Evolutionary conservation across 2,888 invertebrate species (phyloP), one percentile per base, ranked within the genome.

Genomic region (Ophion costatus): DNA sequence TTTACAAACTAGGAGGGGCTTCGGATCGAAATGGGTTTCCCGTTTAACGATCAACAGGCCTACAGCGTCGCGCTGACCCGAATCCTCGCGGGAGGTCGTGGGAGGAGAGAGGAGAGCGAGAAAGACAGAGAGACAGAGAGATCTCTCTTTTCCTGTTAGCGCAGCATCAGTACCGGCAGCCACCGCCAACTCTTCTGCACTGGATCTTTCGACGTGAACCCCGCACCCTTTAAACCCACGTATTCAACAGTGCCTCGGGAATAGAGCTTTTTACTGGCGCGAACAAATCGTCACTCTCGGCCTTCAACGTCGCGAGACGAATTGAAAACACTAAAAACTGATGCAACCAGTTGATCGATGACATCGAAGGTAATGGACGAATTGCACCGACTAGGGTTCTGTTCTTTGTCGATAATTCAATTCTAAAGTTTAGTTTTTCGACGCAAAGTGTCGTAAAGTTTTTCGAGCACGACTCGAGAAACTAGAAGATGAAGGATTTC

Each of bases 31-130:
- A 84, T 84, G 84, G 84, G 80, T 84, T 84, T 81, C 73, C 77
- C 77, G 80, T 81, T 84, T 80, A 84, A 84, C 84, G 80, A 84
- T 90, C 89, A 90, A 90, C 90, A 90, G 90, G 89, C 89, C 89
- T 89, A 86, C 87, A 89, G 89, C 88, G 80, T 76, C 84, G 56
- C 87, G 88, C 89, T 90, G 90, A 90, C 90, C 90, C 86, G 88
- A 87, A 89, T 90, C 86, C 84, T 83, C 84, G 84, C 75, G 77
- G 56, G 80, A 69, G 82, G 86, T 83, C 84, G 83, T 82, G 87
- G 86, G 75, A 76, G 71, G 38, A 38, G 38, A 38, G 38, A 38
- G 38, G 7, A 61, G 61, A 73, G 59, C 61, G 63, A 70, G n/a
- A 56, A 9, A 38, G 38, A 38, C 7, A 81, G 87, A 86, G 42